Percentiles rank a stretch among this genome's conserved stretches.
phyloP scores from a whole-genome alignment of 2,113 vertebrate species.

The Herpetotheres cachinnans region DNA sequence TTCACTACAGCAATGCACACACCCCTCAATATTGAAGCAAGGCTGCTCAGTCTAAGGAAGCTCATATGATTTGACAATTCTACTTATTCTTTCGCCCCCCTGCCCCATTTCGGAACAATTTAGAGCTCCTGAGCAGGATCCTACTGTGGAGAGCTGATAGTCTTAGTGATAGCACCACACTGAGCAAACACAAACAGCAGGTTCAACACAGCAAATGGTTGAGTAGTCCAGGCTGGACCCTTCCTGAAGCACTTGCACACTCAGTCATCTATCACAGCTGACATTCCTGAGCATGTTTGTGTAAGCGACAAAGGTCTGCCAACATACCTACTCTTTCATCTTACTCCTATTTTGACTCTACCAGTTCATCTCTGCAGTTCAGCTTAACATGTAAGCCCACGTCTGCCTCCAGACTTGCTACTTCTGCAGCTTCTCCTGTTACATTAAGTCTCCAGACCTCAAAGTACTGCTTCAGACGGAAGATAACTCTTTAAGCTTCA shows the following conservation, averaged over 20 bases:
- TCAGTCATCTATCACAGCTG: background rate
- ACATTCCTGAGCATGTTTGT: background rate
- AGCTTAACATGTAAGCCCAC: background rate
- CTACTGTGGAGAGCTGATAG: background rate
- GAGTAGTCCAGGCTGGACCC: background rate
- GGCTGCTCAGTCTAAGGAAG: background rate
- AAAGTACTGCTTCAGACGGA: background rate
- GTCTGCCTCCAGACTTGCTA: background rate
- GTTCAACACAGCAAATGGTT: background rate
- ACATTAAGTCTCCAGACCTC: background rate
- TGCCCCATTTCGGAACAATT: background rate
- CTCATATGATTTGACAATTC: background rate
- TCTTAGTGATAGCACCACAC: background rate
- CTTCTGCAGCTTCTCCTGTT: background rate
- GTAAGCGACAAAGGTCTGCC: background rate
- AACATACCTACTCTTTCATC: background rate
- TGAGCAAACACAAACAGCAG: background rate
- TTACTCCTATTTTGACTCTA: background rate
- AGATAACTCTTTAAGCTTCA: background rate
- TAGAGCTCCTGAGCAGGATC: background rate
- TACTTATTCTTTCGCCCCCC: too few species aligned
- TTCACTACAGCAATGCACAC: background rate
- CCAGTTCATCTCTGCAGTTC: background rate
- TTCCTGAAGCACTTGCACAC: background rate
- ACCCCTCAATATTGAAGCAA: fast-evolving